A percentile compares a stretch with the other conserved stretches of the same genome.
Evolutionary conservation across 2,888 invertebrate species (phyloP).

Genomic region (Candidula unifasciata): DNA sequence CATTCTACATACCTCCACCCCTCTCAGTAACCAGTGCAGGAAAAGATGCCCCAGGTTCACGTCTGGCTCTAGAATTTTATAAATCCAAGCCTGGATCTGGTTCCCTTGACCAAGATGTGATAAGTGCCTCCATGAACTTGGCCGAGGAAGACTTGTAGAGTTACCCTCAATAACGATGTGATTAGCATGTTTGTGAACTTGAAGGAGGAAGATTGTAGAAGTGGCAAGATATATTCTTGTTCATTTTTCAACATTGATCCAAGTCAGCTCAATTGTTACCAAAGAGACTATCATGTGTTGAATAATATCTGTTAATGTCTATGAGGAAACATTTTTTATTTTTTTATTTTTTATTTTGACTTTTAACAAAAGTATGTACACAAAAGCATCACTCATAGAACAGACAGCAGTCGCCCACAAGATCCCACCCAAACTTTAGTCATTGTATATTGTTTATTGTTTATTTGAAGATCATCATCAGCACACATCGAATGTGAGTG

Average conservation of each 20-base stretch:
- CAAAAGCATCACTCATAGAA: no score
- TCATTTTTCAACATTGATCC: neutral
- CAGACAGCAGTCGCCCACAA: no score
- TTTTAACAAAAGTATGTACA: no score
- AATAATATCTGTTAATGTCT: neutral
- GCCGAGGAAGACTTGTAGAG: constrained; percentile 40
- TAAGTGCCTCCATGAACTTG: constrained; percentile 44
- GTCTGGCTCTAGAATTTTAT: constrained; percentile 42
- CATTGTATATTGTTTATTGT: no score
- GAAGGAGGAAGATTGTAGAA: neutral
- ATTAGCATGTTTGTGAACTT: neutral
- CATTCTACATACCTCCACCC: constrained; percentile 54
- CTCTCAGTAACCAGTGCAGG: constrained; percentile 45
- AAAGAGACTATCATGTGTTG: neutral
- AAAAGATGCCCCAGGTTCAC: constrained; percentile 36
- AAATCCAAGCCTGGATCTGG: neutral
- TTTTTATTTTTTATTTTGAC: neutral
- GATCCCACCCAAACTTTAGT: no score
- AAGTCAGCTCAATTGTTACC: neutral
- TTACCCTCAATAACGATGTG: neutral
- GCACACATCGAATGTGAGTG: no score
- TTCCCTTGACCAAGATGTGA: constrained; percentile 18
- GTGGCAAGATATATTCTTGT: neutral
- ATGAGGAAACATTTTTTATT: neutral
- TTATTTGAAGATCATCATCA: no score